Evolutionary conservation across 35 echinoderm and acorn worm species (phyloP).

Genomic region (Nesometra sesokonis): DNA sequence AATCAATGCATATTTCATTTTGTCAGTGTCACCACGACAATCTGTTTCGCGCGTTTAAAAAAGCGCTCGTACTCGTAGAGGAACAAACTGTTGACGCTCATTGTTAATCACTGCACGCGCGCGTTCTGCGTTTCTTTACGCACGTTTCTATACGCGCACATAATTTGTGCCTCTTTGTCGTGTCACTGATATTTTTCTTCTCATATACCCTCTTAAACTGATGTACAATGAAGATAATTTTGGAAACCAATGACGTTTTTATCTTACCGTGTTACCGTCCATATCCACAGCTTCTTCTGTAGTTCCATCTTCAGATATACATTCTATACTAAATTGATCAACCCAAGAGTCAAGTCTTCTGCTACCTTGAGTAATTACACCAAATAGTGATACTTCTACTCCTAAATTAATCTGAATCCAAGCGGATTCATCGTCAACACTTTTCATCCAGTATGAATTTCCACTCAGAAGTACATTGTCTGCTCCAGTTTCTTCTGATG

Average conservation of each 20-base stretch:
- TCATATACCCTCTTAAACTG: too few species aligned
- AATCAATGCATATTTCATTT: too few species aligned
- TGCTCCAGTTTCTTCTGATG: neutral
- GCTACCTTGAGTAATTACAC: neutral
- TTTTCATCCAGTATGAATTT: neutral
- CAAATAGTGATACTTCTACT: neutral
- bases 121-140: too few species aligned
- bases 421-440: neutral
- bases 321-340: neutral
- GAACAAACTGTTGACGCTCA: too few species aligned
- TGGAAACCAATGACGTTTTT: neutral
- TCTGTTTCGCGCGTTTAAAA: too few species aligned
- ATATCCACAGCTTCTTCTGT: neutral
- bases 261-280: neutral
- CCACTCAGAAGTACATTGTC: neutral
- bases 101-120: too few species aligned
- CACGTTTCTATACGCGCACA: too few species aligned
- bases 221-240: too few species aligned
- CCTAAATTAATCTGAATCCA: neutral
- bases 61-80: too few species aligned
- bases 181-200: too few species aligned
- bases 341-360: neutral
- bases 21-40: too few species aligned
- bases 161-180: too few species aligned
- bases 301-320: neutral